phyloP scores from a whole-genome alignment of 92 coral and sea anemone species.

The Parazoanthus darwini region DNA sequence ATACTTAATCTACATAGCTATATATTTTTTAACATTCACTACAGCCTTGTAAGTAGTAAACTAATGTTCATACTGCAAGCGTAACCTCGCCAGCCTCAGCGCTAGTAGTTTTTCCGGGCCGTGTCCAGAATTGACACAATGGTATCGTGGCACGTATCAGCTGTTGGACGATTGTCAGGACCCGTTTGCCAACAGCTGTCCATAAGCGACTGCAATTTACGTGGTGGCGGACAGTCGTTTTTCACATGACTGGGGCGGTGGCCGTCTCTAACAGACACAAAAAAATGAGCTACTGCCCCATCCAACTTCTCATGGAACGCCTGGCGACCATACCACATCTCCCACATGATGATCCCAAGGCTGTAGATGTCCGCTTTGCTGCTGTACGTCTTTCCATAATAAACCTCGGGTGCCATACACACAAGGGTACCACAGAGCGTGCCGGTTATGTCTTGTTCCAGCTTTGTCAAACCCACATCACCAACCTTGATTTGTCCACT shows the following conservation, averaged over 20 bases:
- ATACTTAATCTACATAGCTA: too few relatives aligned
- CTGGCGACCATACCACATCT: conserved; percentile 49
- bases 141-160: background rate
- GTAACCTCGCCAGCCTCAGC: background rate
- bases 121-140: too few relatives aligned
- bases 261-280: background rate
- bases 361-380: conserved; percentile 45
- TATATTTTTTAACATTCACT: too few relatives aligned
- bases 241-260: background rate
- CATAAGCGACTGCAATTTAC: background rate
- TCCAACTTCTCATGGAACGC: conserved; percentile 15
- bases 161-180: background rate
- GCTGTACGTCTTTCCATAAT: background rate
- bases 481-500: conserved; percentile 29
- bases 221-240: conserved; percentile 19
- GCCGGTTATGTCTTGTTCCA: conserved; percentile 21
- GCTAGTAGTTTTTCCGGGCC: background rate
- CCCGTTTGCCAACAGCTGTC: conserved; percentile 9
- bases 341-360: conserved; percentile 51
- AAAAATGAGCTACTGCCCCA: background rate
- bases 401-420: conserved; percentile 49
- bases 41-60: background rate
- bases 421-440: conserved; percentile 34
- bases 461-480: conserved; percentile 41
- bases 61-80: background rate